Conservation (phyloP, 2,888 invertebrate genomes). For the Geophilus truncorum region DNA sequence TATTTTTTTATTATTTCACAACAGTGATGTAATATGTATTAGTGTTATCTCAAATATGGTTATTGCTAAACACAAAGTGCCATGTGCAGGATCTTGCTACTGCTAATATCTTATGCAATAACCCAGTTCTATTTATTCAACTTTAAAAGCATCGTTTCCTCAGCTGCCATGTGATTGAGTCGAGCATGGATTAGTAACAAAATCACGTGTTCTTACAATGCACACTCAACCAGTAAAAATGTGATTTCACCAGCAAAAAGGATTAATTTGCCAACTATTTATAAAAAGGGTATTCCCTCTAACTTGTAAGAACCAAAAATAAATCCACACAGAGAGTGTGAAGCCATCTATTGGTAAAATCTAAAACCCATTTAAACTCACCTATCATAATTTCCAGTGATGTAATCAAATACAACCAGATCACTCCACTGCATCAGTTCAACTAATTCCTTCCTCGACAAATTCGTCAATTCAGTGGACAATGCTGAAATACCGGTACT, state of each 20-base stretch:
- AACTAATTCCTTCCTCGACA: slow-evolving; percentile 40
- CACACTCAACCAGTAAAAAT: too few relatives aligned
- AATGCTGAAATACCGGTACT: slow-evolving; percentile 41
- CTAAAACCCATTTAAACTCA: slow-evolving; percentile 38
- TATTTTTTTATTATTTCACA: not conserved
- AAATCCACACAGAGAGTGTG: too few relatives aligned
- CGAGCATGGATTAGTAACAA: too few relatives aligned
- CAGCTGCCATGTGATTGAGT: too few relatives aligned
- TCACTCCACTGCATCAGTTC: slow-evolving; percentile 49
- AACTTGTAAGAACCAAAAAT: too few relatives aligned
- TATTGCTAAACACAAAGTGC: not conserved
- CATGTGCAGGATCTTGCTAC: not conserved
- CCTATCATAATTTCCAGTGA: slow-evolving; percentile 51
- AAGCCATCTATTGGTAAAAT: too few relatives aligned
- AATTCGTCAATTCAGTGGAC: slow-evolving; percentile 37
- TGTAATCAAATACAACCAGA: slow-evolving; percentile 49
- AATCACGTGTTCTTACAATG: too few relatives aligned
- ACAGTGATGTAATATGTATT: not conserved
- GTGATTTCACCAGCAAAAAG: too few relatives aligned
- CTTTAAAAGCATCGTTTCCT: too few relatives aligned
- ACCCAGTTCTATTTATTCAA: too few relatives aligned
- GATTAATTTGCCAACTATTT: too few relatives aligned
- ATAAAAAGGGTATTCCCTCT: too few relatives aligned
- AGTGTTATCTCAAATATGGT: not conserved
- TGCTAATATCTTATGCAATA: not conserved